These are phyloP conservation scores for Ceratosolen solmsi DNA, from an alignment of 1,140 invertebrate genomes.

Conservation along the genomic window DNA sequence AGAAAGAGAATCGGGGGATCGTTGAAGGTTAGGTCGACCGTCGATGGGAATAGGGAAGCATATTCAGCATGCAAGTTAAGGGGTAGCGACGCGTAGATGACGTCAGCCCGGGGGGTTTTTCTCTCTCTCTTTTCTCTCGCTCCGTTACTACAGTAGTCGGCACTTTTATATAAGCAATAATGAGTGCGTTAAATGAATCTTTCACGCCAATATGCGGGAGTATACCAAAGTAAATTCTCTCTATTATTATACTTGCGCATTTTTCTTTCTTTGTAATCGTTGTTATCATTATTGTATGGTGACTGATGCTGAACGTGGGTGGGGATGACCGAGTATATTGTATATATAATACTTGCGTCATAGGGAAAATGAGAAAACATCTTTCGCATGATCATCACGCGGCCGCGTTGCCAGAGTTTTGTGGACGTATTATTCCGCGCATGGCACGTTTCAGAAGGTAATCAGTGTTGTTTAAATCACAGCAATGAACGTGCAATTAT, in stretches of 20 bases:
- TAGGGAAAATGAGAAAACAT: slow-evolving; percentile 20
- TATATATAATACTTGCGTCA: slow-evolving; percentile 34
- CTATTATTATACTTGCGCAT: background rate
- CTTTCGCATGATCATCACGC: slow-evolving; percentile 36
- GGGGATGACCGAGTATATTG: slow-evolving; percentile 1
- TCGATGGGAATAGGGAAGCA: slow-evolving; percentile 50
- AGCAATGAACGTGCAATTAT: slow-evolving; percentile 27
- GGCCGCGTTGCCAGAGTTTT: slow-evolving; percentile 17
- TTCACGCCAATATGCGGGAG: slow-evolving; percentile 40
- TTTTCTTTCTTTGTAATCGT: slow-evolving; percentile 15
- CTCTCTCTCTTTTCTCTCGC: slow-evolving; percentile 10
- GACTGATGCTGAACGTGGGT: background rate
- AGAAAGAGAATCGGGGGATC: slow-evolving; percentile 52
- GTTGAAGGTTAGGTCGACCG: slow-evolving; percentile 54
- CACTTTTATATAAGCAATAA: slow-evolving; percentile 50
- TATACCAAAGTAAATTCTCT: background rate
- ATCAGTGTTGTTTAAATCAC: slow-evolving; percentile 26
- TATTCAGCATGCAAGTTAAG: slow-evolving; percentile 47
- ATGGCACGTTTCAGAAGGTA: slow-evolving; percentile 5
- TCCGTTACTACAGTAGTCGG: background rate
- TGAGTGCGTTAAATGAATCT: slow-evolving; percentile 47
- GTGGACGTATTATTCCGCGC: slow-evolving; percentile 28
- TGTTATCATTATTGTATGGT: slow-evolving; percentile 14
- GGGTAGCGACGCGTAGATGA: slow-evolving; percentile 42
- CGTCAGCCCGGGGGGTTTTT: slow-evolving; percentile 40